phyloP scores from a whole-genome alignment of 2,797 vertebrate species.

The Poliocrania exsul region DNA sequence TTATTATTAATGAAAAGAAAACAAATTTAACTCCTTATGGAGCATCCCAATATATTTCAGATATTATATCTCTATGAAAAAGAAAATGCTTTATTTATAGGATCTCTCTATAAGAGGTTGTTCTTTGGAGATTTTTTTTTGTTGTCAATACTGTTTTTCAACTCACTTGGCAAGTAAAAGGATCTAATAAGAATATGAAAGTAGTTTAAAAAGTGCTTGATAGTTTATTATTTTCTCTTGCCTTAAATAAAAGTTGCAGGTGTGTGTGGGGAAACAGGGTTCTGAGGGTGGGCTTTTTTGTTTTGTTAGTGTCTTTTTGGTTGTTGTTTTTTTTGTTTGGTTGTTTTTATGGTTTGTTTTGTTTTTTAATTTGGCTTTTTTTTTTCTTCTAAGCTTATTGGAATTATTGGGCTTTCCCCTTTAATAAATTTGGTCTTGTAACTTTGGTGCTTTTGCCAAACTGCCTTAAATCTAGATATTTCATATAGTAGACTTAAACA shows the following conservation, averaged over 20 bases:
- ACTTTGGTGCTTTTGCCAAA: neutral
- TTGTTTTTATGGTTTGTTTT: rapidly evolving
- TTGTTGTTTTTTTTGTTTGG: neutral
- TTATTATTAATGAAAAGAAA: neutral
- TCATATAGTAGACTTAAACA: neutral
- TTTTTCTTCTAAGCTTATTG: neutral
- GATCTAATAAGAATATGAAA: neutral
- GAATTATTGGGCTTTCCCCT: neutral
- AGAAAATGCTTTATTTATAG: neutral
- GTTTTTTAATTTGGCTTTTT: no score
- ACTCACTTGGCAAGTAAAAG: neutral
- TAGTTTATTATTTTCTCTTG: neutral
- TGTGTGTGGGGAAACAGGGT: no score
- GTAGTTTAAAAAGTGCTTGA: rapidly evolving
- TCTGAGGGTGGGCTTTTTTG: neutral
- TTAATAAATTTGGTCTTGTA: neutral
- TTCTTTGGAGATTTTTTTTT: neutral
- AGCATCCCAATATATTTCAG: neutral
- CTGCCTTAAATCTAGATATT: neutral
- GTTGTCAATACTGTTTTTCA: neutral
- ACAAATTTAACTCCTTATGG: neutral
- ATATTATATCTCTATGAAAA: neutral
- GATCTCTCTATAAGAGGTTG: rapidly evolving
- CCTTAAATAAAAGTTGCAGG: rapidly evolving
- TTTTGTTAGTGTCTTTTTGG: rapidly evolving